These are phyloP conservation scores for Zapornia atra DNA, from an alignment of 2,113 vertebrate species.

Conservation along the genomic window DNA sequence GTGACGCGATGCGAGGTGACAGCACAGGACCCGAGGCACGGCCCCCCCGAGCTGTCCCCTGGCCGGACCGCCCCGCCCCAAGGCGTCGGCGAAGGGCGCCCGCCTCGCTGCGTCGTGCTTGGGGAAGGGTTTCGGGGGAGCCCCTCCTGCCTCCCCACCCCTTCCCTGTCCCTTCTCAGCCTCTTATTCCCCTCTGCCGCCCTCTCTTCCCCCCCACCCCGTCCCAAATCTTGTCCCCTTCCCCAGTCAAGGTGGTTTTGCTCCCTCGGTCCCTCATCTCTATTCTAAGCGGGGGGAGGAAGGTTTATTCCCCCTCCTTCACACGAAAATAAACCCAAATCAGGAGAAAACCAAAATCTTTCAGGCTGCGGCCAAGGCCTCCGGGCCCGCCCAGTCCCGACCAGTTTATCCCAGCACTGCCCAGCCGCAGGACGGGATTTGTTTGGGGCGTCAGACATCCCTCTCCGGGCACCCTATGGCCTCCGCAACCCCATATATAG, in stretches of 20 bases:
- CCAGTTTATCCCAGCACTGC: not conserved
- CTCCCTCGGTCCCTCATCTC: not conserved
- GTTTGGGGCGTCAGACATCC: not conserved
- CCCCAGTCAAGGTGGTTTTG: not conserved
- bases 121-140: not conserved
- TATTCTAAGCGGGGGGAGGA: not conserved
- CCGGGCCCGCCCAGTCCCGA: not conserved
- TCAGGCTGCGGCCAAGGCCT: not conserved
- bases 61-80: not conserved
- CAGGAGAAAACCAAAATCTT: not conserved
- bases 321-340: not conserved
- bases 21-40: not conserved
- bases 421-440: not conserved
- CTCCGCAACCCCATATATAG: not conserved
- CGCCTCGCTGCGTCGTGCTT: not conserved
- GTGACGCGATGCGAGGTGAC: not conserved
- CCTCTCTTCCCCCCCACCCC: too few relatives aligned
- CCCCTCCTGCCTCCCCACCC: not conserved
- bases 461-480: not conserved
- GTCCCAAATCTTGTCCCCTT: not conserved
- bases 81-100: not conserved
- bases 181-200: not conserved
- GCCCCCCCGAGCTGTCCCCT: not conserved
- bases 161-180: not conserved
- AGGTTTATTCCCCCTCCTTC: not conserved